Evolutionary conservation across 2,888 invertebrate genomes (phyloP), one percentile per base, ranked within the genome.

Genomic region (Graphium colonna): DNA sequence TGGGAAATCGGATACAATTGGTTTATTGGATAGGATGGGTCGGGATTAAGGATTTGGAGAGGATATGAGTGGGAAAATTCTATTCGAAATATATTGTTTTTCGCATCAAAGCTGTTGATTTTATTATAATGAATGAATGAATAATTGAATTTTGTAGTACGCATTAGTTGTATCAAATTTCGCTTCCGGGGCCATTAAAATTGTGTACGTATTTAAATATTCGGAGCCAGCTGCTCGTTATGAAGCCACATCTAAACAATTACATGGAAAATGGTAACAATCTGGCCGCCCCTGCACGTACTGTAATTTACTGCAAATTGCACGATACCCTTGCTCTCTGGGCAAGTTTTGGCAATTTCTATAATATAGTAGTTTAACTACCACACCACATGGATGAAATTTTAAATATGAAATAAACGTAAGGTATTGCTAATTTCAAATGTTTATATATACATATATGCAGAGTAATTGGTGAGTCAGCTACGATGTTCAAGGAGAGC

Each of bases 171-270:
- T 10, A 38, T 12, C 18, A 36, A 3, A 38, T 21, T 13, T 36
- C 9, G 12, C 4, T 21, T 12, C n/a, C 15, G 0, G n/a, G 5
- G 2, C 10, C 9, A 52, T 48, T 38, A 12, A 49, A 42, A 36
- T 47, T 28, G 42, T 44, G 17, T 31, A 28, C 17, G 21, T 1
- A 51, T 51, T 18, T 39, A 31, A 40, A 51, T 51, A 51, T 39
- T 43, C 13, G 16, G 10, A 36, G 18, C 47, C 18, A 17, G 39
- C 38, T 48, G 43, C 39, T 39, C 31, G 31, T n/a, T 48, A 28
- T 39, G 39, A 53, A 48, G 38, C 53, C 53, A 31, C 53, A 53
- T 53, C 43, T 31, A 53, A 53, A 53, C 43, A 53, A 48, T 53
- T 43, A 53, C 39, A 53, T 48, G 48, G 43, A 48, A 44, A 53